A percentile compares a stretch with the other conserved stretches of the same genome.
Conservation (phyloP, 2,113 vertebrate species). For the Carollia perspicillata region DNA sequence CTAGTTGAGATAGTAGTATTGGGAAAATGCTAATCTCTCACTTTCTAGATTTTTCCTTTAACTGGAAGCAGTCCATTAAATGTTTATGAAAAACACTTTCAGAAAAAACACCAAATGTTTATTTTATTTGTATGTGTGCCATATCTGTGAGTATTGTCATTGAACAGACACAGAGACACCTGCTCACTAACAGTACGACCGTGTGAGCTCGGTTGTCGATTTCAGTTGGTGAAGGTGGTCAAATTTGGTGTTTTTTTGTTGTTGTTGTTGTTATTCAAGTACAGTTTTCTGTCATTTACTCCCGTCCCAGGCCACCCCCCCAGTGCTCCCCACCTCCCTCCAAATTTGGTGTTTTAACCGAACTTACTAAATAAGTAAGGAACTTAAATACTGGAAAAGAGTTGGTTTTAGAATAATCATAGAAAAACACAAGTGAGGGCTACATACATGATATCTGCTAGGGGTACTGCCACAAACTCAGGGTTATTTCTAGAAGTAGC, state of each 20-base stretch:
- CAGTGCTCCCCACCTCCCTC: too few relatives aligned
- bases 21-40: neutral
- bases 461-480: neutral
- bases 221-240: neutral
- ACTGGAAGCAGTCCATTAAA: neutral
- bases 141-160: neutral
- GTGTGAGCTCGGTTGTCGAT: neutral
- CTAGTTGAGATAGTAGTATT: neutral
- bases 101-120: neutral
- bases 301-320: too few relatives aligned
- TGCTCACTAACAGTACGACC: neutral
- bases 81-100: neutral
- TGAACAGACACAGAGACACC: neutral
- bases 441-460: neutral
- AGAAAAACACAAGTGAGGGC: neutral
- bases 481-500: neutral
- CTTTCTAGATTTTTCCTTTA: constrained; percentile 31
- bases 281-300: too few relatives aligned
- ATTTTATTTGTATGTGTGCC: neutral
- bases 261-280: too few relatives aligned
- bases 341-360: neutral
- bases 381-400: neutral
- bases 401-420: neutral
- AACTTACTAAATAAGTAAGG: neutral
- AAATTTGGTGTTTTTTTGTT: neutral